Evolutionary conservation across 2,113 vertebrate species (phyloP), one percentile per base, ranked within the genome.

Genomic region (Junco hyemalis): DNA sequence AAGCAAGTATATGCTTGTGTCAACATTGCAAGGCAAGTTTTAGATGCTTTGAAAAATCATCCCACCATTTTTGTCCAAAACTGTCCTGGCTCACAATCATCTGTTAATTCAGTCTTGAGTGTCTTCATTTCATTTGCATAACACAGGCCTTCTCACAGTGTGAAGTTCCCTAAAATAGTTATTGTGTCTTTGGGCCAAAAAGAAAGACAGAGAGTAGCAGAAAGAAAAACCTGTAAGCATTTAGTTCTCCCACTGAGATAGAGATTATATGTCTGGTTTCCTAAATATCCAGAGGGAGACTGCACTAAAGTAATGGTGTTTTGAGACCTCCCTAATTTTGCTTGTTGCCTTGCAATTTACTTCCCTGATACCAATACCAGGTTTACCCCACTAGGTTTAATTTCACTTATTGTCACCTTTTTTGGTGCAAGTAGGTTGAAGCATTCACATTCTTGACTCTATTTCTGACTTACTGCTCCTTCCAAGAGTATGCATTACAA

Each of bases 141-240:
- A 86, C 63, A 95, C 68, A 95, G 93, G 85, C 54, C 63, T 91
- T 92, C 70, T 94, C 97, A 92, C 96, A 96, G 96, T 95, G 60
- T 88, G 94, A 96, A 95, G 83, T 93, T 93, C 93, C 93, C 93
- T 97, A 96, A 97, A 98, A 98, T 97, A 97, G 96, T 96, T 96
- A 92, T 89, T 96, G 80, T 96, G 91, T 96, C 96, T 97, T 92
- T 96, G 92, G 90, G 95, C 64, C 66, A 53, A 33, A 31, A 56
- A 96, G 83, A 94, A 84, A 88, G 53, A 42, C 91, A 97, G 96
- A 97, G 81, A 94, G 60, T 31, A 89, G 35, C 83, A 95, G 92
- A 40, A 65, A 96, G 82, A 93, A 96, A 95, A 96, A 63, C 61
- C 36, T 85, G 60, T 35, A 76, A 92, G 9, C 63, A 26, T 91